Conservation (phyloP, 2,888 invertebrate species). For the Phytoseiulus persimilis region DNA sequence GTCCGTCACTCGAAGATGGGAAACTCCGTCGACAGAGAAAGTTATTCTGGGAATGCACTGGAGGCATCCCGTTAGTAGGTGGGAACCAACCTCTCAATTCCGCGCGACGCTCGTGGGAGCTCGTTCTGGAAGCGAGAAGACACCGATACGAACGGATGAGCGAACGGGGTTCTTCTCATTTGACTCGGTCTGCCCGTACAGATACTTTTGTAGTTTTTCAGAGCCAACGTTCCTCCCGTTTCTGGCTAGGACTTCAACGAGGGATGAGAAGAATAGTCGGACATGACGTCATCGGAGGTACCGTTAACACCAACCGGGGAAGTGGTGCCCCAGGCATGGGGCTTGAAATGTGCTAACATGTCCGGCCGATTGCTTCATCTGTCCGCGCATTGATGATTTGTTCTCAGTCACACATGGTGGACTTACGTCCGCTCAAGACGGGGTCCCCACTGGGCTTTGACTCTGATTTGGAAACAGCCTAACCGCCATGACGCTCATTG, state of each 20-base stretch:
- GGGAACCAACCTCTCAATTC: background rate
- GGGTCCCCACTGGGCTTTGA: background rate
- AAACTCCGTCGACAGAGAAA: background rate
- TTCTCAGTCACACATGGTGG: no score
- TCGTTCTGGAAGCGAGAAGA: background rate
- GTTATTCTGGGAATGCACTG: background rate
- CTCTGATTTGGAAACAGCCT: background rate
- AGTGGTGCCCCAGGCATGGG: background rate
- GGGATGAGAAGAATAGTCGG: background rate
- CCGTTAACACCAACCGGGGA: background rate
- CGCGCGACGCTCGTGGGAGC: background rate
- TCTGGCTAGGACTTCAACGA: background rate
- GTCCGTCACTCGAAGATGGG: background rate
- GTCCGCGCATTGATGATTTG: no score
- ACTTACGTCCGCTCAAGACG: no score
- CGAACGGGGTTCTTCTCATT: background rate
- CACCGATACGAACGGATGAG: background rate
- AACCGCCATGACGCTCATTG: no score
- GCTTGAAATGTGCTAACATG: background rate
- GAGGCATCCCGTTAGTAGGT: background rate
- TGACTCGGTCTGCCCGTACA: background rate
- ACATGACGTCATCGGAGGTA: slow-evolving; percentile 5
- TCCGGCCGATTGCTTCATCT: no score
- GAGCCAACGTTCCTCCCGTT: background rate
- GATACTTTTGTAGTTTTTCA: background rate